phyloP scores from a whole-genome alignment of 2,113 vertebrate species.

The Salvelinus namaycush region DNA sequence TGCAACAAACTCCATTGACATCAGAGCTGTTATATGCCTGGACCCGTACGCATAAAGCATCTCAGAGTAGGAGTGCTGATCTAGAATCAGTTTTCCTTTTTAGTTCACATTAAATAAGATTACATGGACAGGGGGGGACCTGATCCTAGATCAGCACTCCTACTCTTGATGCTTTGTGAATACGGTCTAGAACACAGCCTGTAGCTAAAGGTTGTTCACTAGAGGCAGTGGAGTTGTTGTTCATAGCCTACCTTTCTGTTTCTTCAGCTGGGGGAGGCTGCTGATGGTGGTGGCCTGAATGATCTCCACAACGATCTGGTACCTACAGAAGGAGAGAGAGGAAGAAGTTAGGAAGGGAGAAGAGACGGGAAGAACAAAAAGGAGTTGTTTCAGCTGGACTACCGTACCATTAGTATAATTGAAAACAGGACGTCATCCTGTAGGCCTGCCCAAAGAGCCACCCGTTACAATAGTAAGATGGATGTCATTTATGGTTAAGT shows the following conservation, averaged over 20 bases:
- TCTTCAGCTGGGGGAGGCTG: slow-evolving; percentile 95
- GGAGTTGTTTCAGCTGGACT: background rate
- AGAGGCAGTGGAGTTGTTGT: background rate
- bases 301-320: slow-evolving; percentile 98
- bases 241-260: slow-evolving; percentile 87
- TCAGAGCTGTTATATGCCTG: no score
- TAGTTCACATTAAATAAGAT: no score
- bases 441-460: no score
- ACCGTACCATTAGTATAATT: background rate
- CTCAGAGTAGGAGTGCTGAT: no score
- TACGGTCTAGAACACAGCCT: background rate
- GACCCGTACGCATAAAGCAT: no score
- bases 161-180: background rate
- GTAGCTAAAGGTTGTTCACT: background rate
- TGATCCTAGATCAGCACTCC: background rate
- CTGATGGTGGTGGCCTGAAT: slow-evolving; percentile 97
- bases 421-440: no score
- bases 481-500: no score
- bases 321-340: slow-evolving; percentile 70
- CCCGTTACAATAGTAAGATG: no score
- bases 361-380: background rate
- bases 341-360: background rate
- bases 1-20: no score
- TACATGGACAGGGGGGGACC: no score
- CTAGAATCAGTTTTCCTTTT: no score